A percentile compares a stretch with the other conserved stretches of the same genome.
Conservation (phyloP, 2,888 invertebrate genomes). For the Phorcus lineatus region DNA sequence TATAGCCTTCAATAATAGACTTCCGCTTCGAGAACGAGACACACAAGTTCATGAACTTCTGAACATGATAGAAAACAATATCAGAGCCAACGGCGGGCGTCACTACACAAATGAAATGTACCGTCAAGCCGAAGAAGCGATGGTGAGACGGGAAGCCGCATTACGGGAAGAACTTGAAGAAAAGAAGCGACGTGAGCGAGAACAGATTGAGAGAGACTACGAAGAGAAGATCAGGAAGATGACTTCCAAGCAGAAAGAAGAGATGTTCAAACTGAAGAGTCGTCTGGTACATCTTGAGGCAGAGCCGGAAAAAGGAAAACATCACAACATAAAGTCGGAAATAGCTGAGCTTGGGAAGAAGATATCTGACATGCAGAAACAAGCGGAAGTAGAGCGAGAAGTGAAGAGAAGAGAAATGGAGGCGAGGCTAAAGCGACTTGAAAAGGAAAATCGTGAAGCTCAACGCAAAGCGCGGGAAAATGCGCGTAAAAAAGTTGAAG, state of each 20-base stretch:
- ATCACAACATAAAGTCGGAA: background rate
- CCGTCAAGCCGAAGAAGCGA: conserved; percentile 29
- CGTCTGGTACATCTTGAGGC: no score
- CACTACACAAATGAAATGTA: conserved; percentile 40
- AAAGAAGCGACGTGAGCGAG: no score
- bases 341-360: background rate
- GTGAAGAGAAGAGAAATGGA: background rate
- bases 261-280: background rate
- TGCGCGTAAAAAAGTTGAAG: background rate
- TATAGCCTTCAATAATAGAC: conserved; percentile 25
- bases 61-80: conserved; percentile 15
- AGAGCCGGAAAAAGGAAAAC: no score
- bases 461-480: background rate
- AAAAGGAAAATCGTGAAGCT: background rate
- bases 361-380: background rate
- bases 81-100: conserved; percentile 25
- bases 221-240: background rate
- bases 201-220: background rate
- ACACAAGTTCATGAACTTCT: conserved; percentile 20
- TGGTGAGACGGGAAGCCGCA: background rate
- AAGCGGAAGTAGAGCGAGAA: background rate
- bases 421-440: background rate
- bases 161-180: background rate
- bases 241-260: no score
- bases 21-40: background rate